Conservation (phyloP, 2,888 invertebrate genomes). For the Chloroclystis v-ata region DNA sequence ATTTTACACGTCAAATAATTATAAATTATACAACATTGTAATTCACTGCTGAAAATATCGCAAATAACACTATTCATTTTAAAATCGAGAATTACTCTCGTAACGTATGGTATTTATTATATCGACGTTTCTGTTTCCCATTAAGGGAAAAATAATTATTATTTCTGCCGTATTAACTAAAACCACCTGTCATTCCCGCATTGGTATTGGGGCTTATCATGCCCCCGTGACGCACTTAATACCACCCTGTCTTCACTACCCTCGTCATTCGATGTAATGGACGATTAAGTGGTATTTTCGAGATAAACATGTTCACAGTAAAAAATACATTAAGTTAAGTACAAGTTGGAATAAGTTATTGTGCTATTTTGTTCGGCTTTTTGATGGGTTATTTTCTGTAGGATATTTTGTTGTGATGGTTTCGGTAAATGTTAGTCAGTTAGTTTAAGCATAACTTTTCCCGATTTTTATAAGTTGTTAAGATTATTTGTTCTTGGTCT, state of each 20-base stretch:
- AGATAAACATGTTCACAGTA: conserved; percentile 46
- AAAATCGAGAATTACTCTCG: no score
- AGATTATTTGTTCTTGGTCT: no score
- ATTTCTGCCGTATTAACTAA: no score
- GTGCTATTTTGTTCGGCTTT: conserved; percentile 2
- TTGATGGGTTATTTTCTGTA: conserved; percentile 15
- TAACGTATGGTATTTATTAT: no score
- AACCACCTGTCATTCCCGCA: not conserved
- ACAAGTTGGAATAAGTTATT: conserved; percentile 17
- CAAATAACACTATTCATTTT: no score
- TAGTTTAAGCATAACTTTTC: no score
- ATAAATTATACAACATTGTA: no score
- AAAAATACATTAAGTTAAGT: conserved; percentile 42
- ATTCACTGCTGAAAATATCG: no score
- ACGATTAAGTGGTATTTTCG: conserved; percentile 44
- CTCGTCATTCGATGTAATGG: conserved; percentile 47
- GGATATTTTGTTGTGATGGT: conserved; percentile 3
- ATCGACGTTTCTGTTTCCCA: no score
- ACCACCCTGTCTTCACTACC: conserved; percentile 37
- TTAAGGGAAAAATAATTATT: no score
- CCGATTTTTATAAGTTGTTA: not conserved
- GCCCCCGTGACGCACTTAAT: conserved; percentile 19
- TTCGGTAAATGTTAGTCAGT: no score
- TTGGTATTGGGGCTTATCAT: not conserved
- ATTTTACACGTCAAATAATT: no score